A percentile compares a stretch with the other conserved stretches of the same genome.
Conservation (phyloP, 2,113 vertebrate genomes). For the Numida meleagris region DNA sequence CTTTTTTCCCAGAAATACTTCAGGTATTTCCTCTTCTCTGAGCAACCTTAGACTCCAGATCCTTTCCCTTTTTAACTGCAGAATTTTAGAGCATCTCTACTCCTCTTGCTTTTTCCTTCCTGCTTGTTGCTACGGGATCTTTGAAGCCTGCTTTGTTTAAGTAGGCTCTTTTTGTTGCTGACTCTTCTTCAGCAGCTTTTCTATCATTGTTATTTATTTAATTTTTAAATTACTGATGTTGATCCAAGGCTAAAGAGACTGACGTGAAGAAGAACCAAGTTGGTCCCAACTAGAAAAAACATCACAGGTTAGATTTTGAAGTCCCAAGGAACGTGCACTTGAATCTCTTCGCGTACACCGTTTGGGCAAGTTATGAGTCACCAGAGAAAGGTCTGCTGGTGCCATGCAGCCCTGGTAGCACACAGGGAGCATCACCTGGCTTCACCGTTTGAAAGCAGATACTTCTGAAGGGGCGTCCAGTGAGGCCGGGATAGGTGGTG, state of each 20-base stretch:
- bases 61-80: not conserved
- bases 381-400: not conserved
- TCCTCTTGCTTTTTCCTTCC: not conserved
- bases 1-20: slow-evolving; percentile 30
- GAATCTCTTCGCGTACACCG: not conserved
- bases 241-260: not conserved
- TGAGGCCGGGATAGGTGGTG: not conserved
- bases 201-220: not conserved
- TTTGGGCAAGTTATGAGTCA: not conserved
- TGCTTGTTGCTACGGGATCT: not conserved
- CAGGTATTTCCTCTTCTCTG: not conserved
- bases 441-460: not conserved
- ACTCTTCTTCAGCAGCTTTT: not conserved
- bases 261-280: not conserved
- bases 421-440: not conserved
- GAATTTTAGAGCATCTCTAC: not conserved
- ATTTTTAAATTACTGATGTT: not conserved
- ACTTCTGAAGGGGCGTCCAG: not conserved
- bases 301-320: not conserved
- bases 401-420: accelerated
- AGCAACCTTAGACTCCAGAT: not conserved
- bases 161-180: not conserved
- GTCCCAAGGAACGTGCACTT: accelerated
- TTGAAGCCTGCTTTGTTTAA: accelerated
- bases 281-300: not conserved